Base-by-base conservation (phyloP, 2,113 vertebrate genomes). In the Halcyon malimbica region DNA sequence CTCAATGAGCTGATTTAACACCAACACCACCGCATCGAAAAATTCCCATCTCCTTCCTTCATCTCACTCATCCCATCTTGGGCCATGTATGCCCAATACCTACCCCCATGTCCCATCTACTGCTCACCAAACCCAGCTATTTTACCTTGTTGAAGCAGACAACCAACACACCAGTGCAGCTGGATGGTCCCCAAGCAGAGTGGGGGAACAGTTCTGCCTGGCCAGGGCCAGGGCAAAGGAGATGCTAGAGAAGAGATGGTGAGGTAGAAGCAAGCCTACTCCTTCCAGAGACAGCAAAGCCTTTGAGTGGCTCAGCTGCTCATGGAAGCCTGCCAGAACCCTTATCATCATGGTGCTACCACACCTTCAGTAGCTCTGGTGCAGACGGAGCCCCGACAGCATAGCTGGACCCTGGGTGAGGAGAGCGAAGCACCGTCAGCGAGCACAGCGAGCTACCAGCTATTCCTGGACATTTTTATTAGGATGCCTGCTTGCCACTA, bases 301-400 rank as follows among this genome's bases (percentile, higher is more conserved):
- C 33, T 91, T 50, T 15, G 73, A 87, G 77, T 28, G 56, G n/a
- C 77, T 89, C 91, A 87, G 81, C 89, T 89, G 89, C 29, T 42
- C 42, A 3, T 76, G 87, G 89, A 96, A 74, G 19, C 21, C 39
- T 73, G 91, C 91, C 94, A 94, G 74, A 75, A 76, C 35, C 69
- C 89, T 95, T 93, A 96, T 87, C 94, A 42, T 24, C 1, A 0
- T 11, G 57, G 33, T 60, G 77, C 89, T 86, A 16, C 71, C 9
- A 23, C 7, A 51, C 48, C 68, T 80, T 50, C 26, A 18, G 67
- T 4, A 74, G 74, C 11, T 85, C 25, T 90, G 84, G 67, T 35
- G 33, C 73, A 92, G 80, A 90, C 3, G 0, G 73, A 81, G 80
- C 53, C 84, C 69, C 67, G 62, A 37, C 84, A 77, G 67, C 63